Evolutionary conservation across 64 coral and sea anemone species (phyloP), one percentile per base, ranked within the genome.

Genomic region (Orbicella faveolata): DNA sequence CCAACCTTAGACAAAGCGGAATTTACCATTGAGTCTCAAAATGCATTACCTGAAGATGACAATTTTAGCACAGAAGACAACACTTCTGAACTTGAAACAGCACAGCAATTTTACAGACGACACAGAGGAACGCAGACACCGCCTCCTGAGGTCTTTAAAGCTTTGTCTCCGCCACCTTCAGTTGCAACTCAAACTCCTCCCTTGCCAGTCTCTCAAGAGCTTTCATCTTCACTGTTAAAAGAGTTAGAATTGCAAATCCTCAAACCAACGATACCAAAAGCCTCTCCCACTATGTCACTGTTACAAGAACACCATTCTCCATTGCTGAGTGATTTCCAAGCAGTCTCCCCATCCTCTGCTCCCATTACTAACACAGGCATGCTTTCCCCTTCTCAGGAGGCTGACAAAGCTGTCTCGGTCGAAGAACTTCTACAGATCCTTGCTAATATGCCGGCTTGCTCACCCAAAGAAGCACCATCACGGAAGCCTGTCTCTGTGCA

Each of bases 391-490:
- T 23, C 25, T 51, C 82, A 85, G 39, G 64, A 52, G 4, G 66
- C 14, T 85, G 83, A 92, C 67, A 92, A 86, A 33, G 90, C 84
- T 67, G 86, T 92, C 17, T 92, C 90, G 16, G 83, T 86, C 33
- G 84, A 92, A 25, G 90, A 92, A 23, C 75, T 92, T 51, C 64
- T 92, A 15, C 77, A 92, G 33, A 59, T 92, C 64, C 64, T 85
- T 52, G 82, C 82, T 2, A 30, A 26, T 41, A 85, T 85, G 82
- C 67, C 26, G 23, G 82, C 72, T 33, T 64, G 82, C 4, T 21
- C 82, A 12, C 35, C 44, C 4, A 44, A 73, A 26, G 82, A 85
- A 21, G 52, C 63, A 67, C 63, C 65, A 48, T 52, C 21, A 52
- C 37, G 65, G 44, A 85, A 37, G 41, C 82, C 82, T 52, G 63